Evolutionary conservation across 2,888 invertebrate genomes (phyloP).

Genomic region (Norana najaformis): DNA sequence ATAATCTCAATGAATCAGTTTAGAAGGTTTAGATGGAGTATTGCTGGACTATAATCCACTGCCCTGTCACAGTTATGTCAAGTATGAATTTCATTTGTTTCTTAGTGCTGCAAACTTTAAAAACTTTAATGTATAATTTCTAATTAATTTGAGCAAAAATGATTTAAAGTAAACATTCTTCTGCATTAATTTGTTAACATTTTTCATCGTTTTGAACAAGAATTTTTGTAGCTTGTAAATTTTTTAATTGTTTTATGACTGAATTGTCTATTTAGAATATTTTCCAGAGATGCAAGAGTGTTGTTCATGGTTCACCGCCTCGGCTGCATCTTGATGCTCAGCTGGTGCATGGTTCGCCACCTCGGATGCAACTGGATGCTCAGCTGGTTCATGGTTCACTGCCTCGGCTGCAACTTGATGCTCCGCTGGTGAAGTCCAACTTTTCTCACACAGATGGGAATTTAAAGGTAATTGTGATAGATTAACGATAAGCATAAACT

Average conservation of each 20-base stretch:
- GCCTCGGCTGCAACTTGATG: not conserved
- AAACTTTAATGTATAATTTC: no score
- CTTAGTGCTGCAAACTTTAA: no score
- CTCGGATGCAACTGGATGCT: not conserved
- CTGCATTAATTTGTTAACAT: no score
- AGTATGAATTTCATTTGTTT: no score
- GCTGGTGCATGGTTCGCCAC: not conserved
- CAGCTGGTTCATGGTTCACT: not conserved
- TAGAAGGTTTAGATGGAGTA: no score
- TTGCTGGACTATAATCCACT: no score
- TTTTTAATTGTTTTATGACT: not conserved
- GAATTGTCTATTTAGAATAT: not conserved
- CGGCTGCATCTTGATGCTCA: not conserved
- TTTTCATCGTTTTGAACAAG: no score
- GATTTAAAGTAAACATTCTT: no score
- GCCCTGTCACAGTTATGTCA: no score
- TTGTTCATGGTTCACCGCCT: not conserved
- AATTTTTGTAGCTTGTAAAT: no score
- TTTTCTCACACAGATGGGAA: not conserved
- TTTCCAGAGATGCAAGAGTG: conserved; percentile 5
- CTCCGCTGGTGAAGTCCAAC: not conserved
- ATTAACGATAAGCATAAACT: no score
- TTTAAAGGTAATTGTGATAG: not conserved
- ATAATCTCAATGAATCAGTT: not conserved
- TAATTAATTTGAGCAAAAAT: no score